phyloP scores from a whole-genome alignment of 2,797 vertebrate species.

The Chrosomus eos region DNA sequence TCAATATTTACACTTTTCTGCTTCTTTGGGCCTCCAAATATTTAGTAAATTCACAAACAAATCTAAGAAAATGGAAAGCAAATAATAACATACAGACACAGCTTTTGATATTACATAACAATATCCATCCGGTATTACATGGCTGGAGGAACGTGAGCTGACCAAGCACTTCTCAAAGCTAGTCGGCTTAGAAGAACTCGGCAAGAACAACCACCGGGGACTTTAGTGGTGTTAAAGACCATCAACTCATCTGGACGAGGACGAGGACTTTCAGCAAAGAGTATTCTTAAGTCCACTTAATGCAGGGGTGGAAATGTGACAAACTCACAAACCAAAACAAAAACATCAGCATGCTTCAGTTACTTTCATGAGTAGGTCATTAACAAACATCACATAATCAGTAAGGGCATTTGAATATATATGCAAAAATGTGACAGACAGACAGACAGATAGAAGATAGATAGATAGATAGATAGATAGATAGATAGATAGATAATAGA shows the following conservation, averaged over 20 bases:
- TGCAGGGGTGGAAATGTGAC: neutral
- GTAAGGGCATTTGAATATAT: neutral
- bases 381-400: neutral
- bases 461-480: too few relatives aligned
- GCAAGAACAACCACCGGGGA: neutral
- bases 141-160: neutral
- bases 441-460: too few relatives aligned
- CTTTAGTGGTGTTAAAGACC: neutral
- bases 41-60: neutral
- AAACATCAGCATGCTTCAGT: neutral
- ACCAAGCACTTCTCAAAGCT: conserved; percentile 32
- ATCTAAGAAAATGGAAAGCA: neutral
- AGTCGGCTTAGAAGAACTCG: neutral
- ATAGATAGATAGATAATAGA: too few relatives aligned
- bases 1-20: neutral
- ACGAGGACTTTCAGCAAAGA: neutral
- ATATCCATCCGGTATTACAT: neutral
- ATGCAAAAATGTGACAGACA: neutral
- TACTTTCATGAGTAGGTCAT: neutral
- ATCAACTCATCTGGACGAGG: neutral
- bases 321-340: neutral
- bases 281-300: neutral
- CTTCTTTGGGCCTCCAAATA: neutral
- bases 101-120: conserved; percentile 15
- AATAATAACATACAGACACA: neutral